Base-by-base conservation (phyloP, 2,888 invertebrate genomes). In the Diloba caeruleocephala region DNA sequence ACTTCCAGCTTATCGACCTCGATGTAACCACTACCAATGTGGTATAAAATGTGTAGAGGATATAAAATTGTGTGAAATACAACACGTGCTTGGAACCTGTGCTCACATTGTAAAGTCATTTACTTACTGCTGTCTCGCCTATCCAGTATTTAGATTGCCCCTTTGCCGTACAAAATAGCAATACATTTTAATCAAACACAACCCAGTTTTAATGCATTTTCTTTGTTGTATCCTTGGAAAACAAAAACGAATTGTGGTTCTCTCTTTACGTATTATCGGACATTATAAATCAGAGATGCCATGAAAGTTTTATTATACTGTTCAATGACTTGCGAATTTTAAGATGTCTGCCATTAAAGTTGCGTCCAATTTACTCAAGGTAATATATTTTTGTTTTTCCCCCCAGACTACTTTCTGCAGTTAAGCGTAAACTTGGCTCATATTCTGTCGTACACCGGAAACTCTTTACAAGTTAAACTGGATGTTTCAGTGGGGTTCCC, bases 381-480 rank as follows among this genome's bases (percentile, higher is more conserved):
- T 57, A 71, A 77, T 79, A 77, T 71, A 77, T 76, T 76, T 80
- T 81, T 78, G 78, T 81, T 80, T n/a, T 77, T 65, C 75, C 62
- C 64, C 61, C 66, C 65, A 63, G 63, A 67, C 63, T 58, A 60
- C 71, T 79, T 72, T 76, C 73, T 67, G 71, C 74, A 71, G 72
- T 74, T 69, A 70, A 67, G 57, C 60, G 76, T 77, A 76, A 88
- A 89, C 83, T 90, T 88, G 73, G 63, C 79, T 82, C 88, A 87
- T 89, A 90, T 81, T 89, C 82, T 79, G 78, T 72, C 80, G 70
- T 72, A 73, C 72, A 57, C 69, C 78, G 84, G 84, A 84, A 88
- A 83, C 81, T 82, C 83, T 87, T 84, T 79, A 78, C 84, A 85
- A 87, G 82, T 85, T 79, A 76, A 82, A 82, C 84, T 81, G 68